Conservation (phyloP, 2,888 invertebrate species). For the Drosophila borealis region DNA sequence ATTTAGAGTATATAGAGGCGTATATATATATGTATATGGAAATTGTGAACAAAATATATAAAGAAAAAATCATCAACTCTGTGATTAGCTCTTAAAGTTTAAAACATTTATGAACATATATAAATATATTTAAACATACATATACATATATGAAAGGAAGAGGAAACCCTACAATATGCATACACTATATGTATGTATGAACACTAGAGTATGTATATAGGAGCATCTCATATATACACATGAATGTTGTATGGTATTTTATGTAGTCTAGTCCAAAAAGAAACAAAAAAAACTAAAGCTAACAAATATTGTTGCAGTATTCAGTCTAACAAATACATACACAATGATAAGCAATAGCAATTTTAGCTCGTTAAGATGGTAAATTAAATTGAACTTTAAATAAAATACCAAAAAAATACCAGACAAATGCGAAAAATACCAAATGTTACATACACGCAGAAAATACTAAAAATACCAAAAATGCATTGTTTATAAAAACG, state of each 20-base stretch:
- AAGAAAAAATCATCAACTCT: slow-evolving; percentile 80
- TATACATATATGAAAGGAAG: slow-evolving; percentile 48
- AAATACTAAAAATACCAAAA: slow-evolving; percentile 15
- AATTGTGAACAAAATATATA: slow-evolving; percentile 61
- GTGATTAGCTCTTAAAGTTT: slow-evolving; percentile 82
- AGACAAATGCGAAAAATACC: slow-evolving; percentile 2
- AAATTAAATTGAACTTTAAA: slow-evolving; percentile 1
- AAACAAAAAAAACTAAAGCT: slow-evolving; percentile 10
- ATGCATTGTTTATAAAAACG: slow-evolving; percentile 60
- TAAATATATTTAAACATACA: slow-evolving; percentile 27
- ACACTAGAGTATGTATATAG: slow-evolving; percentile 25
- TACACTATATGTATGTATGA: slow-evolving; percentile 21
- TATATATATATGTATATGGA: slow-evolving; percentile 62
- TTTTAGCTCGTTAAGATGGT: slow-evolving; percentile 61
- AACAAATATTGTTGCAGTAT: slow-evolving; percentile 41
- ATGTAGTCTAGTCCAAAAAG: slow-evolving; percentile 46
- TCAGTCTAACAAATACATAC: slow-evolving; percentile 27
- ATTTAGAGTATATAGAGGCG: slow-evolving; percentile 36
- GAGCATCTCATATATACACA: slow-evolving; percentile 11
- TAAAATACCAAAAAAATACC: slow-evolving; percentile 18
- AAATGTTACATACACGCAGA: background rate
- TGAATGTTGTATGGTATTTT: slow-evolving; percentile 50
- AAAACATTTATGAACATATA: slow-evolving; percentile 24
- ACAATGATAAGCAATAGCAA: slow-evolving; percentile 67
- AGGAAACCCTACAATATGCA: slow-evolving; percentile 2